Evolutionary conservation across 2,797 vertebrate species (phyloP), one percentile per base, ranked within the genome.

Genomic region (Poeciliopsis paucimaculata): DNA sequence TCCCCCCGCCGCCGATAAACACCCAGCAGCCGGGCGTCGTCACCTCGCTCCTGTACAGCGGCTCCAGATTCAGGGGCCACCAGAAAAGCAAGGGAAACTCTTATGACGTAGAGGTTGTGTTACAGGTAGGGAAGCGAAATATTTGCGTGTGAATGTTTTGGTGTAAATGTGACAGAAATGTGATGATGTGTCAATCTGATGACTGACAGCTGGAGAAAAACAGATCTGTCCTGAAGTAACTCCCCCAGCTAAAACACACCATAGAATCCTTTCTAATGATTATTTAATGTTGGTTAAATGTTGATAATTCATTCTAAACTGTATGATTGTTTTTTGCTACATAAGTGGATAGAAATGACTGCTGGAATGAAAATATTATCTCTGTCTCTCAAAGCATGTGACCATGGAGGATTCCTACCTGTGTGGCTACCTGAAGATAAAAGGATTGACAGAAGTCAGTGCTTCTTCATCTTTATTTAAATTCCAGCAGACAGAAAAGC

Each of bases 41-140:
- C 93, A 98, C 98, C 72, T 98, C 97, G 84, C 96, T 99, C 84
- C 95, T 99, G 66, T 99, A 98, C 95, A 99, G 98, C 93, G 98
- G 98, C 81, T 98, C 98, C 85, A 97, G 96, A 95, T 99, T 99
- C 94, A 96, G 97, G 88, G 98, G 98, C 68, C 97, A 99, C 95
- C 98, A 99, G 95, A 99, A 99, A 93, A 99, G 98, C 95, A 99
- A 99, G 93, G 98, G 98, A 82, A 99, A 99, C 94, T 98, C 98
- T 0, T 99, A 99, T 92, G 98, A 99, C 93, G 98, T 99, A 87
- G 98, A 99, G 92, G 98, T 99, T 85, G 98, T 99, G 88, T 95
- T 99, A 78, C 98, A 99, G 97, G 98, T 98, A 90, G 93, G 95
- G 31, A 49, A 62, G 2, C 72, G 39, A 43, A 26, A 53, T 43